Percentiles rank a stretch among this genome's conserved stretches.
Evolutionary conservation across 1,140 invertebrate genomes (phyloP).

Genomic region (Brachionus sp.): DNA sequence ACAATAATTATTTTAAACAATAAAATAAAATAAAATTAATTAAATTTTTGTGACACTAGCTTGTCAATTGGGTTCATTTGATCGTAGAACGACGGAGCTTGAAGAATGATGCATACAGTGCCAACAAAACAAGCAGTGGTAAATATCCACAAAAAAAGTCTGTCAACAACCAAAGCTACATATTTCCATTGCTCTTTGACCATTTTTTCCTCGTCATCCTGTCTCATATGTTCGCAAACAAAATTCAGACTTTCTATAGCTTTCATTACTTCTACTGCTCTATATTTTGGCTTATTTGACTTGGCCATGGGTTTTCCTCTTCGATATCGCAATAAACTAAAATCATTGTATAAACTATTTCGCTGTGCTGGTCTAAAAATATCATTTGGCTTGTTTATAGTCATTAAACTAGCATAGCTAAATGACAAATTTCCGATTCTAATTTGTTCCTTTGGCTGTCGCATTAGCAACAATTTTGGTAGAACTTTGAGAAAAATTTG

Average conservation of each 20-base stretch:
- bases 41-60: constrained; percentile 31
- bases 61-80: constrained; percentile 17
- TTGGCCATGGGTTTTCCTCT: neutral
- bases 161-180: constrained; percentile 61
- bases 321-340: neutral
- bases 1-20: neutral
- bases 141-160: constrained; percentile 61
- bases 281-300: neutral
- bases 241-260: constrained; percentile 75
- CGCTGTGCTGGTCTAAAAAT: neutral
- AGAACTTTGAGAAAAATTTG: constrained; percentile 85
- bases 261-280: constrained; percentile 13
- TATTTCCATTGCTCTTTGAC: constrained; percentile 48
- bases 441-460: neutral
- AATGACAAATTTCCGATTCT: constrained; percentile 21
- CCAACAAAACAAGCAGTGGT: constrained; percentile 58
- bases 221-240: constrained; percentile 93
- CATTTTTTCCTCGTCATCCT: constrained; percentile 70
- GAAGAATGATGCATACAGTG: constrained; percentile 48
- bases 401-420: constrained; percentile 1
- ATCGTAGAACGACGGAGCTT: constrained; percentile 44
- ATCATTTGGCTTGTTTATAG: neutral
- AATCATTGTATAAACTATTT: constrained; percentile 6
- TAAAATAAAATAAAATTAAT: neutral
- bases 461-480: constrained; percentile 65